Evolutionary conservation across 1,140 invertebrate genomes (phyloP), one percentile per base, ranked within the genome.

Genomic region (Hyphantria cunea): DNA sequence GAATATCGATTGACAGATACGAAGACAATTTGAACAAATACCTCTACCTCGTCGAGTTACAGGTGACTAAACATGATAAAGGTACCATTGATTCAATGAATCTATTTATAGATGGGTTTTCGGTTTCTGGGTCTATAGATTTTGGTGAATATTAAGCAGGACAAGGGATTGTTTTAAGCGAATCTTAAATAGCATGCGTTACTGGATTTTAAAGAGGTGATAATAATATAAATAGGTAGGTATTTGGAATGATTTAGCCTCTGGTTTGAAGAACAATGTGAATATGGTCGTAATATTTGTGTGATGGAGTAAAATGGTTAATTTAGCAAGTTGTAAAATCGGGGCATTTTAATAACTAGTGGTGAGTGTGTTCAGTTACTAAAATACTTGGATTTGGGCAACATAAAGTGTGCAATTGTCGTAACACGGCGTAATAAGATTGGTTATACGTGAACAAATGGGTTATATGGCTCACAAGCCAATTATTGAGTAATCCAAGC

Each of bases 11-110:
- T n/a, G 94, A 96, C 81, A 94, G 97, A 77, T 96, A 97, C 78
- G 93, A 95, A 37, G 95, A 98, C 77, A 95, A 97, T 81, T 86
- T 99, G 34, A 97, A 98, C 86, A 96, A 97, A 92, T 98, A 97
- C 87, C 93, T 98, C 70, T 97, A 97, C 84, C 92, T 98, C 56
- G 94, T 96, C 72, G 96, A 96, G 86, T 93, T 98, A 76, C 95
- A 97, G 93, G 96, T 96, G 92, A 92, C 85, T 89, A 86, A 80
- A 78, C 78, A 77, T 61, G 70, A 76, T 80, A 75, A 82, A 90
- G 87, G 85, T 90, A 90, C 76, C 75, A 76, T 76, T 82, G 64
- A 75, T 86, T 79, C 80, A 61, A 31, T 72, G 45, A 69, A 64
- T 69, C 41, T 68, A 54, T 64, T 65, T 73, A 64, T 64, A 66